phyloP scores from a whole-genome alignment of 2,113 vertebrate species.

The Columbina picui region DNA sequence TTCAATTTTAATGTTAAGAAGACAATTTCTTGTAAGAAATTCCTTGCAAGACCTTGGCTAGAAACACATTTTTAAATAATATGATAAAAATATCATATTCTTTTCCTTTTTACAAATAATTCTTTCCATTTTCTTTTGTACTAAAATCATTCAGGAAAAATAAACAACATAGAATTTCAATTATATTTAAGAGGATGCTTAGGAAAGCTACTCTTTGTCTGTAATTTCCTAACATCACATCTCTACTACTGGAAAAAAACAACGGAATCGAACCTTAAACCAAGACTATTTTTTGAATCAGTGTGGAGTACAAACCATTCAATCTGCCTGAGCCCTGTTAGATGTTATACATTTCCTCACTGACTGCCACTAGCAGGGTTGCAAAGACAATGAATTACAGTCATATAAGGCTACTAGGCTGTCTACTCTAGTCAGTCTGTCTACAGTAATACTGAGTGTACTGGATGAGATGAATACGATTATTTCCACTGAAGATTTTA shows the following conservation, averaged over 20 bases:
- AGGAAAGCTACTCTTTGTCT: background rate
- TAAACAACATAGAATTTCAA: background rate
- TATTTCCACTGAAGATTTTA: background rate
- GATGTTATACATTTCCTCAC: background rate
- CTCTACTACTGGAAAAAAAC: background rate
- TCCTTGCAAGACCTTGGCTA: background rate
- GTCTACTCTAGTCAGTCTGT: background rate
- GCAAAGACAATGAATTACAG: background rate
- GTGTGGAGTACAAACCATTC: background rate
- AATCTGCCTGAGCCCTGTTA: background rate
- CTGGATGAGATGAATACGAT: background rate
- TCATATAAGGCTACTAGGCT: background rate
- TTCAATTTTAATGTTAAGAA: constrained; percentile 22
- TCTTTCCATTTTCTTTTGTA: background rate
- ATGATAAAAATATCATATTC: background rate
- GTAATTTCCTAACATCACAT: background rate
- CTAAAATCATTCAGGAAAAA: background rate
- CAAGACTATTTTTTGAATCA: background rate
- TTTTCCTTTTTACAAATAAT: background rate
- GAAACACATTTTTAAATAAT: background rate
- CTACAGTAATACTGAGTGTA: background rate
- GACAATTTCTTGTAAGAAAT: background rate
- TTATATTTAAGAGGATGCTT: background rate
- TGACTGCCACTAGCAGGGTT: background rate
- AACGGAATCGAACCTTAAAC: background rate